Conservation (phyloP, 2,888 invertebrate species). For the Salticus scenicus region DNA sequence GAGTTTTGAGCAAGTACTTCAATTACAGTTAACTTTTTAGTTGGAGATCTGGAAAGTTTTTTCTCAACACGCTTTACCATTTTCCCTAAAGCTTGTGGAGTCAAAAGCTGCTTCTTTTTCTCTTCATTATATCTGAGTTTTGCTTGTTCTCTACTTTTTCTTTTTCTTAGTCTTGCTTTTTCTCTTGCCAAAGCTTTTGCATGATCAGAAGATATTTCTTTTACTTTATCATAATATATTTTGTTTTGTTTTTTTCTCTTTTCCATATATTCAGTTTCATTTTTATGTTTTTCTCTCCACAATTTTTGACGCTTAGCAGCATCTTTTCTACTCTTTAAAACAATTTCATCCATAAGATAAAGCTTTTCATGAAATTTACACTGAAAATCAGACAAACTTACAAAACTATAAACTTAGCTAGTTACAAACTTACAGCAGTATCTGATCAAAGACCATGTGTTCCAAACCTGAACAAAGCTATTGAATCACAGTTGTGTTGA, state of each 20-base stretch:
- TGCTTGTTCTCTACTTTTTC: neutral
- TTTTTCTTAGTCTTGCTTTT: neutral
- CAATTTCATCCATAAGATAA: neutral
- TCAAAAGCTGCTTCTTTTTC: neutral
- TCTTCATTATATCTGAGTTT: neutral
- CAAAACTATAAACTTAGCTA: too few species aligned
- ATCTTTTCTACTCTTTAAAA: neutral
- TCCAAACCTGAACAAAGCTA: neutral
- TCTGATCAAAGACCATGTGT: neutral
- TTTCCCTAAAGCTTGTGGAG: neutral
- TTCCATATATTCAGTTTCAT: neutral
- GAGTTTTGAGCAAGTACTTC: slow-evolving; percentile 3
- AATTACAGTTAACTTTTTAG: slow-evolving; percentile 9
- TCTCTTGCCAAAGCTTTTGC: too few species aligned
- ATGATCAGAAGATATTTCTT: too few species aligned
- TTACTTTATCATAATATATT: neutral
- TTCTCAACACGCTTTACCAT: neutral
- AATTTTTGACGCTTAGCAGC: slow-evolving; percentile 6
- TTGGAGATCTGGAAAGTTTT: slow-evolving; percentile 11
- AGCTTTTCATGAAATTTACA: neutral
- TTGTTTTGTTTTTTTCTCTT: neutral
- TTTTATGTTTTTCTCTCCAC: slow-evolving; percentile 7
- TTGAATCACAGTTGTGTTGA: neutral
- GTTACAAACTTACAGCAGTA: neutral
- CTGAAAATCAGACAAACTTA: neutral